Conservation (phyloP, 2,888 invertebrate species). For the Oithona nana region DNA sequence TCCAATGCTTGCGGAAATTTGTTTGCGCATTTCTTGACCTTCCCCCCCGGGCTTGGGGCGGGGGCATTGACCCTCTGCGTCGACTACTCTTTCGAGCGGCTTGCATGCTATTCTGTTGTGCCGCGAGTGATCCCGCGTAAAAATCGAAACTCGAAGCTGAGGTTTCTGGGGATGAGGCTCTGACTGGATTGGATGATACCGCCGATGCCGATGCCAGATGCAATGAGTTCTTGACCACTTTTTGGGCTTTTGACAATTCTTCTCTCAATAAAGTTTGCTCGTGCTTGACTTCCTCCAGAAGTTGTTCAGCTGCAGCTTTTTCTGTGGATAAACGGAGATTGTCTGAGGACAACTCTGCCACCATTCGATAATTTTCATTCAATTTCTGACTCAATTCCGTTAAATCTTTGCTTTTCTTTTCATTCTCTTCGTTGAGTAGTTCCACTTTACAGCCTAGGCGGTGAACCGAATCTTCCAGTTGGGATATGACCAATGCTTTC, state of each 20-base stretch:
- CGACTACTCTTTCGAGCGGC: too few species aligned
- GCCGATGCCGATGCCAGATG: too few species aligned
- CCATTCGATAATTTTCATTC: constrained; percentile 8
- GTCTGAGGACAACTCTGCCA: constrained; percentile 8
- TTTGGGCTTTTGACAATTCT: neutral
- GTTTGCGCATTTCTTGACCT: too few species aligned
- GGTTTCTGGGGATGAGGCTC: constrained; percentile 9
- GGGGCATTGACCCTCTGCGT: neutral
- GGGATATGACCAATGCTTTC: neutral
- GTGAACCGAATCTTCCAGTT: neutral
- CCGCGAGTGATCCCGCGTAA: neutral
- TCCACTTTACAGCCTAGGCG: neutral
- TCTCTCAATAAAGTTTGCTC: neutral
- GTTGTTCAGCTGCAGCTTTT: neutral
- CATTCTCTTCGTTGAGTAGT: neutral
- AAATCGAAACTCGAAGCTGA: constrained; percentile 5
- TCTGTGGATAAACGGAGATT: constrained; percentile 4
- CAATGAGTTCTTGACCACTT: neutral
- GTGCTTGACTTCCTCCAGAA: neutral
- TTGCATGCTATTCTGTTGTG: neutral
- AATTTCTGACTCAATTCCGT: neutral
- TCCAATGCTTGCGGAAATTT: too few species aligned
- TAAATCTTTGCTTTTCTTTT: constrained; percentile 4
- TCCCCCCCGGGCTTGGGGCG: too few species aligned
- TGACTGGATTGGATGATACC: neutral